A percentile compares a stretch with the other conserved stretches of the same genome.
These are phyloP conservation scores for Sitobion miscanthi DNA, from an alignment of 1,140 invertebrate species.

Conservation along the genomic window DNA sequence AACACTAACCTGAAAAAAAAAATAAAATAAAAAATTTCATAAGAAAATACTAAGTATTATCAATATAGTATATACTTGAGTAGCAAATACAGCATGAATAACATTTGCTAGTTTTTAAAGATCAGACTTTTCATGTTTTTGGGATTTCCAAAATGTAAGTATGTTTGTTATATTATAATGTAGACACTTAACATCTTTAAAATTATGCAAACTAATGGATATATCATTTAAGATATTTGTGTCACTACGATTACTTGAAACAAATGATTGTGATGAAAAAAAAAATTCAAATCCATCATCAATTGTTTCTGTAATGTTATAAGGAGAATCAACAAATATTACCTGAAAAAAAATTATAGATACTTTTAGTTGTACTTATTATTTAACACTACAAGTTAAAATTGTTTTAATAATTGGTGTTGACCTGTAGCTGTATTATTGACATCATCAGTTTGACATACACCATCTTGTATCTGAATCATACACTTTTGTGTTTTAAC, in stretches of 20 bases:
- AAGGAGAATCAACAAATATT: background rate
- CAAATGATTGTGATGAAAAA: background rate
- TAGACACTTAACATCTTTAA: background rate
- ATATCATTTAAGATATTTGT: background rate
- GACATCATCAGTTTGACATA: too few relatives aligned
- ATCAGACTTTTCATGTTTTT: background rate
- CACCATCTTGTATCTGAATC: too few relatives aligned
- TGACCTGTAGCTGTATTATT: too few relatives aligned
- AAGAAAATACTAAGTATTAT: background rate
- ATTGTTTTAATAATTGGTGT: too few relatives aligned
- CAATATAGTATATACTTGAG: background rate
- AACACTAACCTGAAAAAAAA: too few relatives aligned
- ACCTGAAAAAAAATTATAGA: background rate
- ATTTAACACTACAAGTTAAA: background rate
- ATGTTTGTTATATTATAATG: slow-evolving; percentile 8
- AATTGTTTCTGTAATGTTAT: background rate
- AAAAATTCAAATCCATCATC: background rate
- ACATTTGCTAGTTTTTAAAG: background rate
- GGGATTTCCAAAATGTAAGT: background rate
- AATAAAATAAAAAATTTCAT: background rate
- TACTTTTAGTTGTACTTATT: background rate
- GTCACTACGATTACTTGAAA: background rate
- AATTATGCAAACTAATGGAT: background rate
- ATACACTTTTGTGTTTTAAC: too few relatives aligned
- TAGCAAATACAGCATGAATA: background rate